Evolutionary conservation across 2,888 invertebrate species (phyloP).

Genomic region (Drosophila algonquin): DNA sequence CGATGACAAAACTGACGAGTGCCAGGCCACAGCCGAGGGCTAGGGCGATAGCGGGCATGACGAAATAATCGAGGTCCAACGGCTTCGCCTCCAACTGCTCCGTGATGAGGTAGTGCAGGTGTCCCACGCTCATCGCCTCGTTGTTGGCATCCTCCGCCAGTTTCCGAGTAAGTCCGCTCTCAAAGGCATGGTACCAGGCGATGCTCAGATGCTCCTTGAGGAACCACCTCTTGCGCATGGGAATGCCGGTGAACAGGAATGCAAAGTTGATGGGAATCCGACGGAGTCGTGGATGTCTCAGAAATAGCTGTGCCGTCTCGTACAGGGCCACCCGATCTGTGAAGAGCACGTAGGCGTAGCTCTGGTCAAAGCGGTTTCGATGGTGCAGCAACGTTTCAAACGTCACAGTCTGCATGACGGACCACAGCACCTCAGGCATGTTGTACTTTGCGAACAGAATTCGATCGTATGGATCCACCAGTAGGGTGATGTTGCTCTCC

Average conservation of each 20-base stretch:
- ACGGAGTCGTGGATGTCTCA: constrained; percentile 56
- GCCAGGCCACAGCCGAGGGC: constrained; percentile 62
- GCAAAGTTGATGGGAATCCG: constrained; percentile 65
- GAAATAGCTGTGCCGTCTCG: constrained; percentile 61
- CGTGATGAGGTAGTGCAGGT: constrained; percentile 55
- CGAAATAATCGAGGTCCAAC: constrained; percentile 70
- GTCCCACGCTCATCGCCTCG: constrained; percentile 68
- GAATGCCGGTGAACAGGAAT: constrained; percentile 61
- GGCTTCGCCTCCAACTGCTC: constrained; percentile 57
- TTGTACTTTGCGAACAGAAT: constrained; percentile 35
- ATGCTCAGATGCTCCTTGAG: constrained; percentile 45
- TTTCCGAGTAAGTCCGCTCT: constrained; percentile 59
- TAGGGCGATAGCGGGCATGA: constrained; percentile 73
- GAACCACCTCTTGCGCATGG: constrained; percentile 67
- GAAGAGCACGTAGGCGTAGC: constrained; percentile 70
- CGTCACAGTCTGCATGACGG: constrained; percentile 49
- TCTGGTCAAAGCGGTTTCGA: constrained; percentile 53
- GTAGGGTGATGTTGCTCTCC: constrained; percentile 49
- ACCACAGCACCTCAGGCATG: constrained; percentile 53
- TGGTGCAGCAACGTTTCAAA: constrained; percentile 39
- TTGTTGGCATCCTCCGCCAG: constrained; percentile 56
- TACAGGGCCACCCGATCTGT: constrained; percentile 62
- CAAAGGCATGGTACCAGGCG: constrained; percentile 63
- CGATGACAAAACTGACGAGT: constrained; percentile 61
- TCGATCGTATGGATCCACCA: constrained; percentile 63